Evolutionary conservation across 2,113 vertebrate species (phyloP), one percentile per base, ranked within the genome.

Genomic region (Clinocottus analis): DNA sequence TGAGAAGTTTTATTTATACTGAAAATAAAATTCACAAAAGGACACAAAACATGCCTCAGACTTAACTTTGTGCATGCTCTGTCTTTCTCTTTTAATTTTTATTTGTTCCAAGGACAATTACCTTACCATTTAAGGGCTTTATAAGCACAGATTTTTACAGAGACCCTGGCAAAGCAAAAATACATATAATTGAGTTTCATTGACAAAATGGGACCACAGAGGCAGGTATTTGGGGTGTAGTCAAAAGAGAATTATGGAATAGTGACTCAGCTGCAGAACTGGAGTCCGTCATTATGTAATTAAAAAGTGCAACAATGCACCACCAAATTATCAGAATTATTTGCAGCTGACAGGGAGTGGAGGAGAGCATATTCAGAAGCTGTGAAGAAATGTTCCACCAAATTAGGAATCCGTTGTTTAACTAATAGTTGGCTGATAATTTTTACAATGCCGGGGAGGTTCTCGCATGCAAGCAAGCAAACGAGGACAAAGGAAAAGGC

Each of bases 231-330:
- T 81, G 71, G 87, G 79, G 78, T 79, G 81, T 82, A 79, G 82
- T 92, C 92, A 93, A 93, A 88, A 76, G 65, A 82, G 72, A 92
- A 82, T 92, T 89, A 92, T 85, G 89, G 83, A 92, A 71, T n/a
- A 60, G 71, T 92, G 90, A 93, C 75, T 88, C 85, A 88, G 91
- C 85, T 77, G 72, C 82, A 77, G 77, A 88, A 86, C 79, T 82
- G 81, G 79, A 91, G 82, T 87, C 85, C 80, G 85, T 87, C 85
- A 86, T 73, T 81, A 75, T 80, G 71, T 89, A 90, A 94, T 92
- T 92, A 91, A 87, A 91, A 56, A 79, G 80, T 75, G 61, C 70
- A 89, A 87, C 72, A 78, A 82, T 80, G 83, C 76, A 83, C 77
- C 83, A 84, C 62, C 85, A 88, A 92, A 90, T 92, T 84, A 92